Percentiles rank a stretch among this genome's conserved stretches.
Conservation (phyloP, 2,113 vertebrate genomes). For the Kryptolebias marmoratus region DNA sequence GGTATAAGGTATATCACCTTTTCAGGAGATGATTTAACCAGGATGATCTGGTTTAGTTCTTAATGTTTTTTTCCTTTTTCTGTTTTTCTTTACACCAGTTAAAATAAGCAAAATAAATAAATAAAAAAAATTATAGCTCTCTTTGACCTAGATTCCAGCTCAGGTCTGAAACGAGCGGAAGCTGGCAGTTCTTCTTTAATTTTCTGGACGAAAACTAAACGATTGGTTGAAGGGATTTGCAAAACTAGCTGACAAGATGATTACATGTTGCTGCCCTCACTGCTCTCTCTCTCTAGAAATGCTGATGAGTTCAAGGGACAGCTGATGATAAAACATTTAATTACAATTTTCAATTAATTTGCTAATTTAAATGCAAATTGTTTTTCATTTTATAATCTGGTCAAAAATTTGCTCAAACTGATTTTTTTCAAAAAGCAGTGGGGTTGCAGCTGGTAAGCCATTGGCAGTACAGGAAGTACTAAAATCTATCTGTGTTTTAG, state of each 20-base stretch:
- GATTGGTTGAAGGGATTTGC: background rate
- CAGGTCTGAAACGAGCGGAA: background rate
- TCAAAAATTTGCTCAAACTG: background rate
- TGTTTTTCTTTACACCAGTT: background rate
- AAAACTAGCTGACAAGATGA: conserved; percentile 3
- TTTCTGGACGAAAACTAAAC: background rate
- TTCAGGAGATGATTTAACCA: too few relatives aligned
- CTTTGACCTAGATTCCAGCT: conserved; percentile 2
- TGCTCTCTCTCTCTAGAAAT: background rate
- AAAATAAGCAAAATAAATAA: background rate
- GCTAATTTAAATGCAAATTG: conserved; percentile 3
- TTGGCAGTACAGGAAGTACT: too few relatives aligned
- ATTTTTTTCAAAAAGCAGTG: background rate
- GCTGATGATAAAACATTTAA: conserved; percentile 1
- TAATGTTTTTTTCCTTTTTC: too few relatives aligned
- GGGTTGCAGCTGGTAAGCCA: background rate
- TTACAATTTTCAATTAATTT: conserved; percentile 5
- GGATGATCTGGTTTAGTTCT: too few relatives aligned
- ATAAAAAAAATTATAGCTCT: background rate
- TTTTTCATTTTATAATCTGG: background rate
- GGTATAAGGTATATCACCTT: too few relatives aligned
- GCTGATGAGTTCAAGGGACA: background rate
- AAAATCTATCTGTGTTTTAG: too few relatives aligned
- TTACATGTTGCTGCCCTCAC: conserved; percentile 8
- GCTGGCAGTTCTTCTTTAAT: background rate